Percentiles rank a stretch among this genome's conserved stretches.
Evolutionary conservation across 2,113 vertebrate genomes (phyloP).

Genomic region (Petrocephalus microphthalmus): DNA sequence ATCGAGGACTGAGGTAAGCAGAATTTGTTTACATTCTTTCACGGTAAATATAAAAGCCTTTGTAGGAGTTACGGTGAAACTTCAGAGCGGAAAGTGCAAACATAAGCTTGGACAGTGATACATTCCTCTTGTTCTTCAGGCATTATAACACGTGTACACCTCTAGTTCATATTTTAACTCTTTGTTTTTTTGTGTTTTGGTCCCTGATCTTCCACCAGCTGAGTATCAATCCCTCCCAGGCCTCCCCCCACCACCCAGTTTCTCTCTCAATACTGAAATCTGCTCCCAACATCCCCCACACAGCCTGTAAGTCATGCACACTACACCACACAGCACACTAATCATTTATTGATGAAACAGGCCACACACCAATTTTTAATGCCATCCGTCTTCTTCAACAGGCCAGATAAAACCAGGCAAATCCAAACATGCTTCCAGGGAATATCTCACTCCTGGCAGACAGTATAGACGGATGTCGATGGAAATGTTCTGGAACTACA

Average conservation of each 20-base stretch:
- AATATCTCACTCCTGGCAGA: conserved; percentile 43
- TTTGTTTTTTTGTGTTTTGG: conserved; percentile 19
- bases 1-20: background rate
- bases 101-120: background rate
- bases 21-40: background rate
- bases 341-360: conserved; percentile 50
- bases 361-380: conserved; percentile 41
- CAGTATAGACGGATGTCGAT: conserved; percentile 35
- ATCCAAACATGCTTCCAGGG: conserved; percentile 43
- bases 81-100: background rate
- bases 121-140: background rate
- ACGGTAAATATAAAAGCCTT: background rate
- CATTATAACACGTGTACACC: background rate
- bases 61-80: background rate
- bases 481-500: conserved; percentile 27
- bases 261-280: conserved; percentile 31
- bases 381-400: conserved; percentile 45
- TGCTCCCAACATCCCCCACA: conserved; percentile 37
- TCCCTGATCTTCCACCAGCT: conserved; percentile 30
- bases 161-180: background rate
- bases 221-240: conserved; percentile 35
- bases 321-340: conserved; percentile 42
- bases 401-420: conserved; percentile 44
- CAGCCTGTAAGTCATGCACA: conserved; percentile 45
- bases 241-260: conserved; percentile 5